Conservation (phyloP, 2,888 invertebrate species). For the Nebria salina region DNA sequence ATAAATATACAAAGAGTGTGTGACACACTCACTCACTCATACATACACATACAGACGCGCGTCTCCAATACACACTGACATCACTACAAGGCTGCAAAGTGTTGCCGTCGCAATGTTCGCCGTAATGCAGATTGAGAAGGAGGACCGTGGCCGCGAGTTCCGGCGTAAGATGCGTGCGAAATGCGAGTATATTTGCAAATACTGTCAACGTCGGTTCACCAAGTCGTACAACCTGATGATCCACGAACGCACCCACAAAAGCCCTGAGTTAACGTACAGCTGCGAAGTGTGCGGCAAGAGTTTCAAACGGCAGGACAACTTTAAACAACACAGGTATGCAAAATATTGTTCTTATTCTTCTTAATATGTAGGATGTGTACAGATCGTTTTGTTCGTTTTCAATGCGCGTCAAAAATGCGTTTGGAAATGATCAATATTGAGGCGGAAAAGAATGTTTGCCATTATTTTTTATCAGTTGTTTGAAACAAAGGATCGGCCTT, state of each 20-base stretch:
- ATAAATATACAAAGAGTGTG: background rate
- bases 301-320: slow-evolving; percentile 97
- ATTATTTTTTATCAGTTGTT: slow-evolving; percentile 15
- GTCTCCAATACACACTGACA: slow-evolving; percentile 9
- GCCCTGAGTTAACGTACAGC: slow-evolving; percentile 94
- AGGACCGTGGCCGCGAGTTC: slow-evolving; percentile 86
- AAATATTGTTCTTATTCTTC: background rate
- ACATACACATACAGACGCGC: slow-evolving; percentile 6
- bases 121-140: slow-evolving; percentile 89
- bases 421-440: background rate
- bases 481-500: slow-evolving; percentile 40
- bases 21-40: background rate
- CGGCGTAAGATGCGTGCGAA: slow-evolving; percentile 90
- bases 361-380: background rate
- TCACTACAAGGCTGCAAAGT: slow-evolving; percentile 10
- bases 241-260: slow-evolving; percentile 97
- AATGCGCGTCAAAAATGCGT: background rate
- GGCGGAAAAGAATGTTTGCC: slow-evolving; percentile 34
- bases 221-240: slow-evolving; percentile 99
- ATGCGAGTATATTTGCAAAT: slow-evolving; percentile 98
- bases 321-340: slow-evolving; percentile 90
- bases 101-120: slow-evolving; percentile 77
- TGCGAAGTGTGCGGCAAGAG: slow-evolving; percentile 98
- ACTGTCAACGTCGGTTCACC: slow-evolving; percentile 96
- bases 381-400: background rate